Evolutionary conservation across 2,888 invertebrate genomes (phyloP), one percentile per base, ranked within the genome.

Genomic region (Sarcophaga carnaria): DNA sequence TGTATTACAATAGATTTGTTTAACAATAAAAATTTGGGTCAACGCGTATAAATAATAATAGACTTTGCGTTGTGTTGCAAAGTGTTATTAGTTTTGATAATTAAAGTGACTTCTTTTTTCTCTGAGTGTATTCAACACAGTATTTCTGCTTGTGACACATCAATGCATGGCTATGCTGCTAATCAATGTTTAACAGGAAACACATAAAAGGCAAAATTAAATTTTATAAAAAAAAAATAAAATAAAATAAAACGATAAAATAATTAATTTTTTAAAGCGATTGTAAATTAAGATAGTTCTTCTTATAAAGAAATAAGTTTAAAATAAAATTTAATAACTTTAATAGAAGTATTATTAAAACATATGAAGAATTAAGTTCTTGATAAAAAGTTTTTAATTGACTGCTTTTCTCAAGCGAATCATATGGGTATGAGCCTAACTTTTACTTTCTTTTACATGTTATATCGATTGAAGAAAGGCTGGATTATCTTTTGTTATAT

Each of bases 11-110:
- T 87, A 79, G 79, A 63, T 85, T 87, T 84, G 71, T 79, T 87
- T 84, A 82, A 81, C 81, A 87, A 87, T 87, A 79, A 84, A 54
- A 84, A 87, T 87, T 87, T 84, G 79, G 87, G 87, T 87, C 87
- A 87, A 82, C 84, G 84, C 79, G 84, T 82, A 82, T 79, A 82
- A 79, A 71, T 75, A 84, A 75, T 82, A 67, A 67, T 76, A 63
- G 22, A n/a, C 22, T 49, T 22, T 22, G 66, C 22, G 47, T 20
- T 49, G 37, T 66, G 77, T 60, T 77, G 71, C 4, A 66, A n/a
- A 66, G 64, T 71, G 64, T 59, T 17, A 25, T 47, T 54, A 79
- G 25, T 37, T 37, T 37, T 37, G 37, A 72, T 74, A 49, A 72
- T 67, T 27, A 47, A 72, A 72, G 62, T 20, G 5, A 27, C 69